These are phyloP conservation scores for Sacculina carcini DNA, from an alignment of 2,888 invertebrate species.

Conservation along the genomic window DNA sequence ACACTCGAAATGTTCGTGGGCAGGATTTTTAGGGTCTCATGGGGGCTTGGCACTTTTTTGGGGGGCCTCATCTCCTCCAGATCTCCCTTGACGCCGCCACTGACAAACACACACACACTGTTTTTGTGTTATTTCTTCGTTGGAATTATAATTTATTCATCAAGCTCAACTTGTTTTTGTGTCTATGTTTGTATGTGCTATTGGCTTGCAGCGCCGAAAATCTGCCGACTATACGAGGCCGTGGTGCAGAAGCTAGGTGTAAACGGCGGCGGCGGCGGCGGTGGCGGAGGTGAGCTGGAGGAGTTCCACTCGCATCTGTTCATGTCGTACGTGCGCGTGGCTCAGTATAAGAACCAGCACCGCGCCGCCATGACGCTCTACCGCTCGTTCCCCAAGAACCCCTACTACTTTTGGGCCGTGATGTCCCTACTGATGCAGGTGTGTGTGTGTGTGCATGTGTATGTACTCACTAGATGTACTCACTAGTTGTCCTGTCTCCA, in stretches of 20 bases:
- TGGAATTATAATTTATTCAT: not conserved
- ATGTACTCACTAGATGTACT: not conserved
- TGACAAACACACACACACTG: not conserved
- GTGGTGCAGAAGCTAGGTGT: slow-evolving; percentile 58
- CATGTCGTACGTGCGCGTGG: slow-evolving; percentile 76
- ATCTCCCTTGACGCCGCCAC: too few relatives aligned
- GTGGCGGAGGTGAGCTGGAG: too few relatives aligned
- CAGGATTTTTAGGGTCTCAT: too few relatives aligned
- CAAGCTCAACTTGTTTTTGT: slow-evolving; percentile 4
- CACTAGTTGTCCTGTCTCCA: too few relatives aligned
- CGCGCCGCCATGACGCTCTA: slow-evolving; percentile 66
- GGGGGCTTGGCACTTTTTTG: too few relatives aligned
- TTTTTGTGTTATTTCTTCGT: not conserved
- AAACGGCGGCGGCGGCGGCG: too few relatives aligned
- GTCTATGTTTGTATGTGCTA: slow-evolving; percentile 15
- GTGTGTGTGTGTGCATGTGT: slow-evolving; percentile 9
- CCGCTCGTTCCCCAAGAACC: slow-evolving; percentile 64
- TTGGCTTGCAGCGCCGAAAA: slow-evolving; percentile 42
- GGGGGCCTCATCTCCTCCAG: too few relatives aligned
- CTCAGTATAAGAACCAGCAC: slow-evolving; percentile 71
- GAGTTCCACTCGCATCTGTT: slow-evolving; percentile 79
- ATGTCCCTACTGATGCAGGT: slow-evolving; percentile 91
- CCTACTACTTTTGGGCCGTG: slow-evolving; percentile 93
- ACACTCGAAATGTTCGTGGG: too few relatives aligned
- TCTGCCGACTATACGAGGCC: slow-evolving; percentile 64